Percentiles rank a stretch among this genome's conserved stretches.
These are phyloP conservation scores for Leptinotarsa defecta DNA, from an alignment of 1,140 invertebrate species.

Conservation along the genomic window DNA sequence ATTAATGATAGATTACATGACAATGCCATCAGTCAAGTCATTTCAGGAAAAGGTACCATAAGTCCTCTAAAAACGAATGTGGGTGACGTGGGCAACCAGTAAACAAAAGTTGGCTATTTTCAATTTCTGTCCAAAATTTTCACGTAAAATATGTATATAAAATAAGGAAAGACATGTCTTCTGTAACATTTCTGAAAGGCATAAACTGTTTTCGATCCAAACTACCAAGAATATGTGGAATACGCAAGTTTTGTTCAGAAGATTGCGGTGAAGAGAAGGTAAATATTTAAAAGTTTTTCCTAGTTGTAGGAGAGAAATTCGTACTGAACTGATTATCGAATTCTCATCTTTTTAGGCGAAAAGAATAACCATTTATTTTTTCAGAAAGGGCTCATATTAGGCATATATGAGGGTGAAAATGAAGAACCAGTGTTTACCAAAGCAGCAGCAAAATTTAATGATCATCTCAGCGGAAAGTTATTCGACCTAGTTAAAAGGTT, in stretches of 20 bases:
- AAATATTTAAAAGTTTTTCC: conserved; percentile 18
- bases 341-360: conserved; percentile 3
- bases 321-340: conserved; percentile 32
- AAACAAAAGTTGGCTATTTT: conserved; percentile 40
- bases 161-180: conserved; percentile 38
- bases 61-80: conserved; percentile 14
- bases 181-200: conserved; percentile 33
- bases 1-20: no score
- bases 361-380: neutral
- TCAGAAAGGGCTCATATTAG: conserved; percentile 46
- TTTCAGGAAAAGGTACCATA: neutral
- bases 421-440: conserved; percentile 46
- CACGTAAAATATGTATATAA: conserved; percentile 42
- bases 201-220: conserved; percentile 32
- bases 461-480: conserved; percentile 45
- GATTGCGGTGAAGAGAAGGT: conserved; percentile 41
- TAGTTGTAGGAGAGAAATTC: conserved; percentile 15
- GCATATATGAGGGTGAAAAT: conserved; percentile 54
- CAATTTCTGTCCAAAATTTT: conserved; percentile 41
- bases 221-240: conserved; percentile 26
- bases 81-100: conserved; percentile 39
- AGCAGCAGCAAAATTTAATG: conserved; percentile 46
- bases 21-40: no score
- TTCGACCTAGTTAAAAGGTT: conserved; percentile 44
- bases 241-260: conserved; percentile 38